Conservation (phyloP, 2,888 invertebrate genomes). For the Cheiracanthium punctorium region DNA sequence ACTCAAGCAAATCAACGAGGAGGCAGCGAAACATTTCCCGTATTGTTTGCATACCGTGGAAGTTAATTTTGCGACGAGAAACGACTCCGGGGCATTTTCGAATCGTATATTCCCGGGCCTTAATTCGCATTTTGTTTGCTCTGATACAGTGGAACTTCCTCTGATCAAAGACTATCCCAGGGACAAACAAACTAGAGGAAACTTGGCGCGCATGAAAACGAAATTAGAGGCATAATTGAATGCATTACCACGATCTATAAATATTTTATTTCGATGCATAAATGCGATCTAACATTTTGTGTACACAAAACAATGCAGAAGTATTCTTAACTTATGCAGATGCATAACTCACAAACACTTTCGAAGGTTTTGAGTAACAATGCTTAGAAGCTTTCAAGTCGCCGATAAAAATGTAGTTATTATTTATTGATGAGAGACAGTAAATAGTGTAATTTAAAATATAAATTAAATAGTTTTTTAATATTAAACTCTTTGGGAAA, state of each 20-base stretch:
- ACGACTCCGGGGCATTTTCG: neutral
- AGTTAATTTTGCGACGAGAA: neutral
- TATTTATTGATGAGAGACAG: too few species aligned
- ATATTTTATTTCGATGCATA: neutral
- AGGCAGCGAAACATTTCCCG: neutral
- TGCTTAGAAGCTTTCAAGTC: too few species aligned
- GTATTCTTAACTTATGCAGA: too few species aligned
- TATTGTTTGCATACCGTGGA: neutral
- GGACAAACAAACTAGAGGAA: neutral
- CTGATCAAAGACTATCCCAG: neutral
- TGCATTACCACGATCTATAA: neutral
- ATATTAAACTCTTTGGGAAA: too few species aligned
- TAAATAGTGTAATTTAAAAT: too few species aligned
- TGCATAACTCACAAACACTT: too few species aligned
- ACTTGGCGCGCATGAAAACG: neutral
- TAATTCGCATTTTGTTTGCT: neutral
- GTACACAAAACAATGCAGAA: neutral
- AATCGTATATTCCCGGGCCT: neutral
- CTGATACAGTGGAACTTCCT: neutral
- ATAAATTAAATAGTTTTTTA: too few species aligned
- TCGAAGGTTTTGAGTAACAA: too few species aligned
- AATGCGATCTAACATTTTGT: neutral
- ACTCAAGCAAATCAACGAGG: too few species aligned
- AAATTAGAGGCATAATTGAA: neutral
- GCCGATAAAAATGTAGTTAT: too few species aligned